Conservation (phyloP, 1,140 invertebrate species). For the Sinella curviseta region DNA sequence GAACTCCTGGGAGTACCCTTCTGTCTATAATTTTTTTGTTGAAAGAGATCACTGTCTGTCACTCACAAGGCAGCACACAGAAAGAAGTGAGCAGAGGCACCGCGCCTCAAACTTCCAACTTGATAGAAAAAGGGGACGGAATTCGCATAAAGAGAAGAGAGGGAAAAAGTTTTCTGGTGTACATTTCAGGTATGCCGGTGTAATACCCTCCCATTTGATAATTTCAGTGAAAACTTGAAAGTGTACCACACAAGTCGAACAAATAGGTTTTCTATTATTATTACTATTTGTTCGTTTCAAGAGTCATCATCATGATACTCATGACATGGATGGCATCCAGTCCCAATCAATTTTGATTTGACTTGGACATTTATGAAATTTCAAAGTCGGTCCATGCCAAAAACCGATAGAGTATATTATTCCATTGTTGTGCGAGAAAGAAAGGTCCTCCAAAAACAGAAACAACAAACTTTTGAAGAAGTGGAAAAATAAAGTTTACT, state of each 20-base stretch:
- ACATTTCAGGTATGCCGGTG: neutral
- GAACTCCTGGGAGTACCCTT: neutral
- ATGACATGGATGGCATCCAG: neutral
- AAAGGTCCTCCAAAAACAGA: no score
- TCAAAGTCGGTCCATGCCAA: no score
- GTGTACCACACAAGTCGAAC: slow-evolving; percentile 46
- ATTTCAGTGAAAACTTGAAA: neutral
- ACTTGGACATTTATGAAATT: no score
- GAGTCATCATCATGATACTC: neutral
- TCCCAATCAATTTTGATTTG: neutral
- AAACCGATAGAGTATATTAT: no score
- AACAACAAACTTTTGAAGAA: no score
- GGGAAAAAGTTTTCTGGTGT: neutral
- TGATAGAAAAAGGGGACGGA: neutral
- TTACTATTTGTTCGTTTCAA: slow-evolving; percentile 30
- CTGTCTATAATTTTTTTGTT: neutral
- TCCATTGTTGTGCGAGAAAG: no score
- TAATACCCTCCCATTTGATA: neutral
- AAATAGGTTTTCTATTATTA: slow-evolving; percentile 35
- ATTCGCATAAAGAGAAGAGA: neutral
- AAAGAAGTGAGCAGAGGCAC: neutral
- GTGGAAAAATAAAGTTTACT: no score
- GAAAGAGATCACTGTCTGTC: neutral
- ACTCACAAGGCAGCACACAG: neutral
- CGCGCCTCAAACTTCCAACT: neutral